Base-by-base conservation (phyloP, 2,888 invertebrate genomes). In the Drosophila stalkeri region DNA sequence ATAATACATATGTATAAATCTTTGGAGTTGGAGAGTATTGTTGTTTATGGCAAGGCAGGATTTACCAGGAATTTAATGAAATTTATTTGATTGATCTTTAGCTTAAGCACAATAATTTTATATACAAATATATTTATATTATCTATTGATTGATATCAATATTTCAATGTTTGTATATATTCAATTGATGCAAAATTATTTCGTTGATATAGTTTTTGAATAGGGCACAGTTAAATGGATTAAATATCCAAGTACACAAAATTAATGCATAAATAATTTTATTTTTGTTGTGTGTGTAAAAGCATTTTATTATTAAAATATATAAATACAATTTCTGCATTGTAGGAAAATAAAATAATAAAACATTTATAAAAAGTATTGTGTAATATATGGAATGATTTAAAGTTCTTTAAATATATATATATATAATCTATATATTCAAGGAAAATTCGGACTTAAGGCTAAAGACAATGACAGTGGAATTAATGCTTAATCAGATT, bases 291-390 rank as follows among this genome's bases (percentile, higher is more conserved):
- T 46, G 55, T 46, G 55, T 77, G 43, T 56, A 77, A 77, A 77
- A 39, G 60, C 44, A 57, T 31, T 71, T 77, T 75, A 76, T 77
- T 75, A 76, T 72, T 76, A n/a, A 64, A 62, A 75, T 63, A 64
- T 59, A 64, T 77, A 60, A 51, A 55, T 60, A 56, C 55, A 69
- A 62, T 33, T 12, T 1, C 2, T 51, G 59, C 23, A 63, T 54
- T 62, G 27, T 65, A 62, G 31, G 47, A 52, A 75, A 71, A 66
- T 66, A 51, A 20, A 37, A 47, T 52, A 51, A 37, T 63, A 56
- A 64, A 47, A 61, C 46, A 66, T 51, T 52, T 64, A 39, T 69
- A 43, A 63, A 66, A 43, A 46, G 11, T 11, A 31, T 60, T 80
- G 43, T 72, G 47, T 65, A 66, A 61, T 63, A 49, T 67, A 41